Evolutionary conservation across 2,888 invertebrate species (phyloP).

Genomic region (Pachymerium ferrugineum): DNA sequence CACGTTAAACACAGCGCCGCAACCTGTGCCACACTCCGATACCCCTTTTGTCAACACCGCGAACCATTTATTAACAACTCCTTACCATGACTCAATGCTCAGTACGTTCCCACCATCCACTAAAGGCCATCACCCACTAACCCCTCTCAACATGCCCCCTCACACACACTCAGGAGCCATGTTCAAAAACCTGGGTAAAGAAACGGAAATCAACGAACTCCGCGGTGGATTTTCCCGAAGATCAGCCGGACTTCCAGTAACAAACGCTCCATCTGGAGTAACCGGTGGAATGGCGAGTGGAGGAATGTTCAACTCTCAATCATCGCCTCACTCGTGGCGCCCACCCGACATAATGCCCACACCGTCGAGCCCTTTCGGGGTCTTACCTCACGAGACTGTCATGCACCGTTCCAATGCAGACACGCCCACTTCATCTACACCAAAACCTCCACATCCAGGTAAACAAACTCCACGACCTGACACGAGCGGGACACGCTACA

Average conservation of each 20-base stretch:
- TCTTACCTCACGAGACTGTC: constrained; percentile 40
- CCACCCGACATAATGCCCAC: constrained; percentile 39
- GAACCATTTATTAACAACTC: constrained; percentile 30
- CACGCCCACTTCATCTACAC: background rate
- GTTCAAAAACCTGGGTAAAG: constrained; percentile 39
- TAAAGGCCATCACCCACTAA: constrained; percentile 34
- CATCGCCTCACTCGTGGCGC: constrained; percentile 39
- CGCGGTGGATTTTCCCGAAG: constrained; percentile 38
- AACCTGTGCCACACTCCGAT: constrained; percentile 33
- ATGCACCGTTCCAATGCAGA: constrained; percentile 37
- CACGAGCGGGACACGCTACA: background rate
- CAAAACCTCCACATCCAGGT: background rate
- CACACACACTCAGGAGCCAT: constrained; percentile 34
- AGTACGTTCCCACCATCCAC: constrained; percentile 28
- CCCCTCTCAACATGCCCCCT: constrained; percentile 36
- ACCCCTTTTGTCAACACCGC: constrained; percentile 33
- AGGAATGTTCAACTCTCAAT: constrained; percentile 38
- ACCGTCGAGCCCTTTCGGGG: constrained; percentile 39
- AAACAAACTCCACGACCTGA: background rate
- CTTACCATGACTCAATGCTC: constrained; percentile 34
- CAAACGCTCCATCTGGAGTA: constrained; percentile 37
- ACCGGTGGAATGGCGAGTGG: constrained; percentile 33
- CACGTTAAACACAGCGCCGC: constrained; percentile 38
- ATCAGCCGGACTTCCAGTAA: constrained; percentile 35
- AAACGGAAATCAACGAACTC: constrained; percentile 39